Evolutionary conservation across 2,797 vertebrate species (phyloP).

Genomic region (Muscicapa striata): DNA sequence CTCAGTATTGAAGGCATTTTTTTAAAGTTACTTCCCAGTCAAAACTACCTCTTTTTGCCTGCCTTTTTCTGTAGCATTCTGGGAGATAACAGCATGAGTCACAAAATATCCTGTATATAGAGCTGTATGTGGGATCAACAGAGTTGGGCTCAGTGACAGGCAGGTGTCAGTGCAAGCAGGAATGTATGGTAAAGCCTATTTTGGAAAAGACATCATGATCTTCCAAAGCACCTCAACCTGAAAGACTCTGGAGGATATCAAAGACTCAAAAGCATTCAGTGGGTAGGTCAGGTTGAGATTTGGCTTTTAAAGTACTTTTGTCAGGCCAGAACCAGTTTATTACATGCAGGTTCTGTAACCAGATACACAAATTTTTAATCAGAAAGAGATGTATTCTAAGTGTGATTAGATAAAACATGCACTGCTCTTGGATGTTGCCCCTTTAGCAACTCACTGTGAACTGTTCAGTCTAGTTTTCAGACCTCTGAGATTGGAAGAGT

Average conservation of each 20-base stretch:
- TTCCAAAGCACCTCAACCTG: neutral
- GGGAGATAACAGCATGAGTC: neutral
- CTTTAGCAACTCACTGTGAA: neutral
- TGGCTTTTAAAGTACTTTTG: neutral
- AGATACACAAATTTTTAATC: neutral
- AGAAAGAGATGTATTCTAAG: neutral
- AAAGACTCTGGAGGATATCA: neutral
- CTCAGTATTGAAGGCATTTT: neutral
- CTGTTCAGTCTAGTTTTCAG: neutral
- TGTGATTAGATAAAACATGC: neutral
- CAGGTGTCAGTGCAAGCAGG: neutral
- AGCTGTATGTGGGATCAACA: neutral
- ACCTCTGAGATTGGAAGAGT: neutral
- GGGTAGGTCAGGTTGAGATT: neutral
- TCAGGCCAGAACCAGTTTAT: neutral
- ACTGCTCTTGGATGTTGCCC: neutral
- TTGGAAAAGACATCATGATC: neutral
- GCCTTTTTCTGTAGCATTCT: neutral
- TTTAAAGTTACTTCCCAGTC: rapidly evolving
- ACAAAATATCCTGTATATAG: no score
- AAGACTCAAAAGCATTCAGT: neutral
- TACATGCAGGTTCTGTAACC: neutral
- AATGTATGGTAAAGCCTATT: neutral
- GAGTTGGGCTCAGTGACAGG: neutral
- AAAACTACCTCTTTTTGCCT: neutral